Conservation (phyloP, 2,113 vertebrate species). For the Jaculus jaculus region DNA sequence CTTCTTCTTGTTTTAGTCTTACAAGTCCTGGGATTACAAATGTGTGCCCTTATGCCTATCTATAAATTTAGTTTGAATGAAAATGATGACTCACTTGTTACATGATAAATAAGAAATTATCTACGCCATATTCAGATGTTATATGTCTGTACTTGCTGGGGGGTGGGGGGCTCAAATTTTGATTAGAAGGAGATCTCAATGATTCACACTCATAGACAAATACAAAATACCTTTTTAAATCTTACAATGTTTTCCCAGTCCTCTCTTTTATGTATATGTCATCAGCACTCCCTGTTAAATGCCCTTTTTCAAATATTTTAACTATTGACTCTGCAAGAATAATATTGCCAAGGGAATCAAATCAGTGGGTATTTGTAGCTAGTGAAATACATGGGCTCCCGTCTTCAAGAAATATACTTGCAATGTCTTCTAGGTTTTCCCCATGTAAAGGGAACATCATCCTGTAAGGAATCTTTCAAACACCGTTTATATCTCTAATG, state of each 20-base stretch:
- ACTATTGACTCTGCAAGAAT: neutral
- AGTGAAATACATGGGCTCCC: neutral
- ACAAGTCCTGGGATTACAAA: no score
- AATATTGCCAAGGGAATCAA: neutral
- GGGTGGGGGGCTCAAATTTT: neutral
- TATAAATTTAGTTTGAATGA: neutral
- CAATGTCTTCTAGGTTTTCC: constrained; percentile 4
- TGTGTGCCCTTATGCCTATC: neutral
- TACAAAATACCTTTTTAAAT: neutral
- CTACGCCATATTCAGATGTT: neutral
- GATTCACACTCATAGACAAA: neutral
- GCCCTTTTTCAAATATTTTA: neutral
- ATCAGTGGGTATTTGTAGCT: neutral
- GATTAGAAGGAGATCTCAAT: neutral
- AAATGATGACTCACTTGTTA: neutral
- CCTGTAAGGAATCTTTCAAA: neutral
- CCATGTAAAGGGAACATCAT: neutral
- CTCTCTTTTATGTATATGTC: neutral
- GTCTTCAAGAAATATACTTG: neutral
- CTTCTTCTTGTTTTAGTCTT: no score
- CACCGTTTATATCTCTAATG: neutral
- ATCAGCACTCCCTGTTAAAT: constrained; percentile 5
- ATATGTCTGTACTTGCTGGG: neutral
- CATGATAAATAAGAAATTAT: neutral
- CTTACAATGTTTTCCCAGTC: neutral